Conservation (phyloP, 2,113 vertebrate genomes). For the Xyrauchen texanus region DNA sequence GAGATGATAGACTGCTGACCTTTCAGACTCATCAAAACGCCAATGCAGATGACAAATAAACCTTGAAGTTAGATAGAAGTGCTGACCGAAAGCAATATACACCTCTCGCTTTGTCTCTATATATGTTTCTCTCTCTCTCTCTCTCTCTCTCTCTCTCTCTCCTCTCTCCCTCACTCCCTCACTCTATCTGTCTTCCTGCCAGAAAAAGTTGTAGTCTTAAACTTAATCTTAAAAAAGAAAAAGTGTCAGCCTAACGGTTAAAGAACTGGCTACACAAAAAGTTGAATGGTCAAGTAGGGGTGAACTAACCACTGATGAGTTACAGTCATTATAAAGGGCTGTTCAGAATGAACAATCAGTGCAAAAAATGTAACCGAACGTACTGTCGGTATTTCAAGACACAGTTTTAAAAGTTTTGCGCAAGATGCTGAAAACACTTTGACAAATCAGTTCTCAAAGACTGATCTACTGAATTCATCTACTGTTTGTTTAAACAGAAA, state of each 20-base stretch:
- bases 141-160: constrained; percentile 6
- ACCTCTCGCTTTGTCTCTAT: constrained; percentile 30
- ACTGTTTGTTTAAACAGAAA: too few species aligned
- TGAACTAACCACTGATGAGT: too few species aligned
- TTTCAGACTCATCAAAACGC: constrained; percentile 66
- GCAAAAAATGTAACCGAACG: too few species aligned
- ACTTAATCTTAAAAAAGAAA: background rate
- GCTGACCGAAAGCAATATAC: constrained; percentile 63
- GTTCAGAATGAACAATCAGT: too few species aligned
- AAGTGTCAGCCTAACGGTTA: background rate
- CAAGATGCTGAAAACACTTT: too few species aligned
- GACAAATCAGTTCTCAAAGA: too few species aligned
- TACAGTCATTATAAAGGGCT: too few species aligned
- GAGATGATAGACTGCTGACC: constrained; percentile 72
- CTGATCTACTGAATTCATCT: too few species aligned
- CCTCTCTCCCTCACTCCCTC: too few species aligned
- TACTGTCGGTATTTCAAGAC: too few species aligned
- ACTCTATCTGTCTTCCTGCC: background rate
- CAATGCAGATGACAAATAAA: constrained; percentile 72
- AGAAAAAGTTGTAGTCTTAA: background rate
- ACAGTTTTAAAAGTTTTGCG: too few species aligned
- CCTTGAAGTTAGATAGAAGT: constrained; percentile 58
- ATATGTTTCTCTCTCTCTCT: constrained; percentile 6
- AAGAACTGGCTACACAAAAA: background rate
- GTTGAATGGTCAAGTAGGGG: background rate